Conservation (phyloP, 2,113 vertebrate species). For the Agapornis roseicollis region DNA sequence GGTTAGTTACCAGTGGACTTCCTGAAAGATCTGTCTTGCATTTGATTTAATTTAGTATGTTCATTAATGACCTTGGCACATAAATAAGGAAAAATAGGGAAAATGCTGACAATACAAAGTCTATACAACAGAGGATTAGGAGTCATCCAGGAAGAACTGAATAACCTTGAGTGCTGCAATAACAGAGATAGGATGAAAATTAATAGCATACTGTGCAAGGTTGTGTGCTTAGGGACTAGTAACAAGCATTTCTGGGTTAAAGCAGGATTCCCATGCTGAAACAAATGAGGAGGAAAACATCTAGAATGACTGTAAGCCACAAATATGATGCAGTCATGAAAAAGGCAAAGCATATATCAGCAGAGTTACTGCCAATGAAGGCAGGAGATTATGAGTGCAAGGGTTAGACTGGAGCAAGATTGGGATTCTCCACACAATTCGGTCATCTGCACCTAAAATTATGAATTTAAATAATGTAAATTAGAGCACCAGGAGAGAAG, state of each 20-base stretch:
- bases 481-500: background rate
- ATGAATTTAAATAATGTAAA: background rate
- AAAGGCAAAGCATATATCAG: background rate
- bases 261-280: background rate
- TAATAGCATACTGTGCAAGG: background rate
- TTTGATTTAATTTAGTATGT: background rate
- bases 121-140: background rate
- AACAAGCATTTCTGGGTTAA: background rate
- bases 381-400: background rate
- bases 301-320: background rate
- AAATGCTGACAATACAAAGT: conserved; percentile 12
- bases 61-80: background rate
- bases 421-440: background rate
- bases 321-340: conserved; percentile 1
- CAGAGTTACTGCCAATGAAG: background rate
- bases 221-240: background rate
- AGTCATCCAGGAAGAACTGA: background rate
- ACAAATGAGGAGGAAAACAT: background rate
- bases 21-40: background rate
- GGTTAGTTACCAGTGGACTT: background rate
- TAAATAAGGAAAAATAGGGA: background rate
- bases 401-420: background rate
- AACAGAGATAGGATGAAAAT: background rate
- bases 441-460: background rate
- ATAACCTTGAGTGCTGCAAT: background rate